Conservation (phyloP, 2,888 invertebrate genomes). For the Morpho deidamia region DNA sequence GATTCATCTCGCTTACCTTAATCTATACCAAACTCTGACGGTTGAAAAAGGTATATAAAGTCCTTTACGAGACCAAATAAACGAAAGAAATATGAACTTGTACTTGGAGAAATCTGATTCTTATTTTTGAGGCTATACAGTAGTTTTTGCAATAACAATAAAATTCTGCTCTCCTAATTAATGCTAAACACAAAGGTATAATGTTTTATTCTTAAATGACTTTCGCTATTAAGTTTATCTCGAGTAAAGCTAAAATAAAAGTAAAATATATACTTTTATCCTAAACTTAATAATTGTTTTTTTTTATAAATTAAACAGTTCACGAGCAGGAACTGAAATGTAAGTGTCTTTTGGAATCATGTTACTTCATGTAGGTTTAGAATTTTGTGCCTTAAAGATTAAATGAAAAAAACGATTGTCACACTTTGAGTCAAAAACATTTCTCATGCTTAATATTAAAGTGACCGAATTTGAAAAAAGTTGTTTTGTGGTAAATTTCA, state of each 20-base stretch:
- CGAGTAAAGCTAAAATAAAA: conserved; percentile 1
- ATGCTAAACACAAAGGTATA: conserved; percentile 10
- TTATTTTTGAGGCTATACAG: not conserved
- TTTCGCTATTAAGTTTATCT: conserved; percentile 14
- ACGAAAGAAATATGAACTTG: not conserved
- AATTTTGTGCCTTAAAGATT: too few relatives aligned
- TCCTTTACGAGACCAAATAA: conserved; percentile 3
- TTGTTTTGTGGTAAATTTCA: too few relatives aligned
- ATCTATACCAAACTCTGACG: not conserved
- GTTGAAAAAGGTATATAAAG: conserved; percentile 4
- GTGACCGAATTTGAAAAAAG: too few relatives aligned
- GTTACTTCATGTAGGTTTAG: too few relatives aligned
- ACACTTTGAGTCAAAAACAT: too few relatives aligned
- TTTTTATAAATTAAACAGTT: too few relatives aligned
- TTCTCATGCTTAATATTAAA: too few relatives aligned
- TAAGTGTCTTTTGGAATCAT: too few relatives aligned
- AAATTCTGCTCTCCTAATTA: not conserved
- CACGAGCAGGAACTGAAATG: too few relatives aligned
- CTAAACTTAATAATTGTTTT: not conserved
- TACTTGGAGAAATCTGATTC: not conserved
- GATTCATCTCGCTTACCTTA: not conserved
- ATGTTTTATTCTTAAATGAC: conserved; percentile 7
- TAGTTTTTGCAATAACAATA: not conserved
- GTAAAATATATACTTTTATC: not conserved
- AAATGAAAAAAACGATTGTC: too few relatives aligned